Base-by-base conservation (phyloP, 1,140 invertebrate species). In the Bicyclus anynana region DNA sequence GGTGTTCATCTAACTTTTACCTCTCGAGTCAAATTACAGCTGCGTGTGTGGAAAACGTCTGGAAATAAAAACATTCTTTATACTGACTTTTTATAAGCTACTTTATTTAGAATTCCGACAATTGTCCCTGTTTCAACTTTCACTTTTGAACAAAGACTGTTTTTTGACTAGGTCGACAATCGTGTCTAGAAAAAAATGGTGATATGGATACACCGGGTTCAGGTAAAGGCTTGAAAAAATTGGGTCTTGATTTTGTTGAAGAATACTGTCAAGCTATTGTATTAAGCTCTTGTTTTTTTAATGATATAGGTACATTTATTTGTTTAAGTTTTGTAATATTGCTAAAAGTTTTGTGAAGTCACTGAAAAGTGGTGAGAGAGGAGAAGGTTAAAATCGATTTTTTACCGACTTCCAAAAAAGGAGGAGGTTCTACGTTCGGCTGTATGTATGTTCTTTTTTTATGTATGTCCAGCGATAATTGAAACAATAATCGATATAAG, bases 111-210 rank as follows among this genome's bases (percentile, higher is more conserved):
- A 1, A 44, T 44, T 49, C 20, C n/a, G 26, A 46, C 37, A 53
- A 57, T 23, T 17, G 13, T 17, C 44, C 16, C 51, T 38, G 27
- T 50, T 49, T 59, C 33, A 63, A 63, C 79, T 84, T 80, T 84
- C 77, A 69, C 74, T 84, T 82, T 82, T 23, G 57, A 65, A 82
- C 74, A 81, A 78, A 75, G 74, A 76, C 46, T 1, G 12, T 47
- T 55, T 58, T 60, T 63, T 37, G 27, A 52, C 47, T 57, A 61
- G 58, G 65, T 60, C 23, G 10, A 12, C n/a, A 47, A 0, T 54
- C 58, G 54, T 65, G 57, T 56, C 42, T 21, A 61, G 65, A 74
- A 69, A 72, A 72, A 59, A 42, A 46, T 46, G 48, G 35, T 33
- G 55, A 40, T 48, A 38, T 50, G 35, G 50, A 54, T 50, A 35